Conservation (phyloP, 2,888 invertebrate species). For the Sericinus montela region DNA sequence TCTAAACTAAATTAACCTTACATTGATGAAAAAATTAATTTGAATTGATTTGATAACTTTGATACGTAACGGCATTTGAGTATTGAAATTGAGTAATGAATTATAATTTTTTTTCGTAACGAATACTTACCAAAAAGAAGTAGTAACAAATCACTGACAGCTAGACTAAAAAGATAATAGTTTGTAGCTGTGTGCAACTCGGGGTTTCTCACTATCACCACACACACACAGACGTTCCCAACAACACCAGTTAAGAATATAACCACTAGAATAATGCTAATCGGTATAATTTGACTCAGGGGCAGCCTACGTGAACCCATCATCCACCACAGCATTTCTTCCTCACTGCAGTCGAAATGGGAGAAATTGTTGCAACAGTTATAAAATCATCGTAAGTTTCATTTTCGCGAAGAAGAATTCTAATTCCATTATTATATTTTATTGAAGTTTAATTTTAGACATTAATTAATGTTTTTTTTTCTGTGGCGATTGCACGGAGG, state of each 20-base stretch:
- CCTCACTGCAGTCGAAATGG: conserved; percentile 78
- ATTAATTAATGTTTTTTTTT: too few species aligned
- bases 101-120: too few species aligned
- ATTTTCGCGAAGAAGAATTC: conserved; percentile 47
- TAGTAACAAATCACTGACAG: conserved; percentile 91
- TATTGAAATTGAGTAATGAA: too few species aligned
- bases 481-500: too few species aligned
- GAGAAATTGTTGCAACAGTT: conserved; percentile 69
- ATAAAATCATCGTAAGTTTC: conserved; percentile 61
- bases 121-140: conserved; percentile 89
- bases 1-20: too few species aligned
- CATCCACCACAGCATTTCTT: conserved; percentile 77
- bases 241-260: conserved; percentile 91
- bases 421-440: conserved; percentile 43
- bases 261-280: conserved; percentile 85
- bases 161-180: conserved; percentile 93
- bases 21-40: too few species aligned
- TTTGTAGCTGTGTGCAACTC: conserved; percentile 94
- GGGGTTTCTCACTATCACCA: conserved; percentile 88
- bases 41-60: too few species aligned
- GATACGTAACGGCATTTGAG: too few species aligned
- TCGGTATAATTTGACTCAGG: conserved; percentile 74
- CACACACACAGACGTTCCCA: conserved; percentile 91
- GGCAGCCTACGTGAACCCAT: conserved; percentile 83
- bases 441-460: too few species aligned